These are phyloP conservation scores for Arctocebus calabarensis DNA, from an alignment of 2,797 vertebrate species.

Conservation along the genomic window DNA sequence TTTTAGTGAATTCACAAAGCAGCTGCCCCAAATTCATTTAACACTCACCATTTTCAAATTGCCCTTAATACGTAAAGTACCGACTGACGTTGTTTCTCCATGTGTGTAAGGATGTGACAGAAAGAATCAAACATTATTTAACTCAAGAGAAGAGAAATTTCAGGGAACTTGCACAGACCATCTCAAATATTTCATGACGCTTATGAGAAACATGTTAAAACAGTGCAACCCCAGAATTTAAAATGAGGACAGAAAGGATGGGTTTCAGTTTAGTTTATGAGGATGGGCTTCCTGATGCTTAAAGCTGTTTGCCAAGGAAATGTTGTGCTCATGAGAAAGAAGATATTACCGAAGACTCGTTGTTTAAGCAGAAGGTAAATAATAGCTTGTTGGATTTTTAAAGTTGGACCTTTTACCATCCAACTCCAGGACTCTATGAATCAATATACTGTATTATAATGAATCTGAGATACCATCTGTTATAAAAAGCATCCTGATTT, in stretches of 20 bases:
- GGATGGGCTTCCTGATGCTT: constrained; percentile 2
- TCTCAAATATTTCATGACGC: constrained; percentile 1
- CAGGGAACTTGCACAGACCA: not conserved
- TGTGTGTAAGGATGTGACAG: not conserved
- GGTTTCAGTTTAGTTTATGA: constrained; percentile 17
- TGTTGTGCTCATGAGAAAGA: not conserved
- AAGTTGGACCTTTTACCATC: not conserved
- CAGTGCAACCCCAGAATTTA: constrained; percentile 39
- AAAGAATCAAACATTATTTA: not conserved
- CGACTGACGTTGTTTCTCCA: not conserved
- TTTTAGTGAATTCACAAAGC: constrained; percentile 30
- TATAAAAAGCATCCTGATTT: constrained; percentile 47
- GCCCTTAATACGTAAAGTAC: not conserved
- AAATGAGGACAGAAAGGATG: constrained; percentile 45
- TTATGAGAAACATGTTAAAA: constrained; percentile 38
- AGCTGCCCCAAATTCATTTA: constrained; percentile 4
- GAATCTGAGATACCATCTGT: not conserved
- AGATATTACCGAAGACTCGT: not conserved
- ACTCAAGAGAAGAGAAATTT: constrained; percentile 37
- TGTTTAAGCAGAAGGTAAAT: not conserved
- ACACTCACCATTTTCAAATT: constrained; percentile 15
- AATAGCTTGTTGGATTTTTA: not conserved
- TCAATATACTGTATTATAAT: not conserved
- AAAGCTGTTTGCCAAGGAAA: not conserved
- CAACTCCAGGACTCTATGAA: not conserved